Evolutionary conservation across 2,888 invertebrate genomes (phyloP), one percentile per base, ranked within the genome.

Genomic region (Sphaerophoria rueppellii): DNA sequence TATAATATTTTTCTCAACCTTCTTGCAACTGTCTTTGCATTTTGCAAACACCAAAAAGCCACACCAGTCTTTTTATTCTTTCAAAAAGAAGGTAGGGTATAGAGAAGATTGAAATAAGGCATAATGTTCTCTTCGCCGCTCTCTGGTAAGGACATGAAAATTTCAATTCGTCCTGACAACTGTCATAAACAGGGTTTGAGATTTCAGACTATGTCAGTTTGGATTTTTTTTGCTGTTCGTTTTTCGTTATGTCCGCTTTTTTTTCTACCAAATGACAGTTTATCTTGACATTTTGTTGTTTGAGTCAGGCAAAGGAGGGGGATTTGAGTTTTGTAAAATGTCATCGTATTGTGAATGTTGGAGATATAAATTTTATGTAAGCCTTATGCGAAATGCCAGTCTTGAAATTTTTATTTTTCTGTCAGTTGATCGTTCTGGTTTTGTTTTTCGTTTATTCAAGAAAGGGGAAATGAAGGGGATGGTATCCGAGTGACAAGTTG

Each of bases 161-260:
- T 88, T 88, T 88, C 87, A 87, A 87, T 88, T 88, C 86, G 79
- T 87, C 85, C 85, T 87, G 88, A 88, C 88, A 88, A 88, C 87
- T 88, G 88, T 88, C 88, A 88, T 88, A 88, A 88, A 88, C 88
- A 88, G 87, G 76, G 81, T 85, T 85, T 81, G 81, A 72, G 76
- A 81, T 85, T 85, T 81, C 81, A 85, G 81, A 52, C 81, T 85
- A 80, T 76, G 85, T 76, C 81, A 85, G 83, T 46, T 74, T 61
- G 61, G 60, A 76, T 65, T 67, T 70, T 65, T 71, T n/a, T 43
- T 16, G 52, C 6, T 14, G 52, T 61, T 55, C 35, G 16, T 16
- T 9, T 34, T 71, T 16, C 16, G 37, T 11, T 58, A 2, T 40
- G 3, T 12, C 5, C n/a, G 35, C 16, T 58, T 16, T 58, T 14